Conservation (phyloP, 2,888 invertebrate species). For the Melipona bicolor region DNA sequence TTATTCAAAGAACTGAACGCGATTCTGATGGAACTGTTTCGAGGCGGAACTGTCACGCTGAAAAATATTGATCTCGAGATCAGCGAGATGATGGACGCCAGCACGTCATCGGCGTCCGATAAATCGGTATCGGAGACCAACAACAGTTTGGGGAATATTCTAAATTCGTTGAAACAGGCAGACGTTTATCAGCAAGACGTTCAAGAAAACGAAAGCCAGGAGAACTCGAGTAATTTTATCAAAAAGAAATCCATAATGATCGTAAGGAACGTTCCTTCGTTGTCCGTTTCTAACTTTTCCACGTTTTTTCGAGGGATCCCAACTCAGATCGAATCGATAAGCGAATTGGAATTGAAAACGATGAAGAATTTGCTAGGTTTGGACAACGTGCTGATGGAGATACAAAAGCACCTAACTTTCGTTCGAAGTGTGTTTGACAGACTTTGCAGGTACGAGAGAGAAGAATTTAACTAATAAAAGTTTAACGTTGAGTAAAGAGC, state of each 20-base stretch:
- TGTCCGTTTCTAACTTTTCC: no score
- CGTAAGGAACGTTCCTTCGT: neutral
- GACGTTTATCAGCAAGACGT: conserved; percentile 27
- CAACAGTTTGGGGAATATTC: conserved; percentile 18
- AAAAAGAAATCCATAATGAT: neutral
- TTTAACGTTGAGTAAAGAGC: no score
- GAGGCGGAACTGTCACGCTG: conserved; percentile 18
- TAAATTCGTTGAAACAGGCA: conserved; percentile 21
- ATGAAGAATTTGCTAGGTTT: conserved; percentile 8
- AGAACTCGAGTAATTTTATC: conserved; percentile 24
- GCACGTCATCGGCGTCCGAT: neutral
- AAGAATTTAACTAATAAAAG: neutral
- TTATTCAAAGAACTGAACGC: conserved; percentile 58
- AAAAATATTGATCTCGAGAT: conserved; percentile 26
- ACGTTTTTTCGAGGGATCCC: neutral
- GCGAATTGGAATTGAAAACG: neutral
- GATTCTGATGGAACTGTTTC: conserved; percentile 42
- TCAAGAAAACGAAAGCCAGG: neutral
- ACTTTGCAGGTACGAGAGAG: conserved; percentile 27
- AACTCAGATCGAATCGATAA: neutral
- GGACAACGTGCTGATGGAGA: conserved; percentile 53
- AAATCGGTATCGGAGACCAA: conserved; percentile 20
- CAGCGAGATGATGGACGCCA: conserved; percentile 20
- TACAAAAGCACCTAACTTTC: conserved; percentile 58
- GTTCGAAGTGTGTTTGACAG: conserved; percentile 52